These are phyloP conservation scores for Muscicapa adusta DNA, from an alignment of 2,113 vertebrate genomes.

Conservation along the genomic window DNA sequence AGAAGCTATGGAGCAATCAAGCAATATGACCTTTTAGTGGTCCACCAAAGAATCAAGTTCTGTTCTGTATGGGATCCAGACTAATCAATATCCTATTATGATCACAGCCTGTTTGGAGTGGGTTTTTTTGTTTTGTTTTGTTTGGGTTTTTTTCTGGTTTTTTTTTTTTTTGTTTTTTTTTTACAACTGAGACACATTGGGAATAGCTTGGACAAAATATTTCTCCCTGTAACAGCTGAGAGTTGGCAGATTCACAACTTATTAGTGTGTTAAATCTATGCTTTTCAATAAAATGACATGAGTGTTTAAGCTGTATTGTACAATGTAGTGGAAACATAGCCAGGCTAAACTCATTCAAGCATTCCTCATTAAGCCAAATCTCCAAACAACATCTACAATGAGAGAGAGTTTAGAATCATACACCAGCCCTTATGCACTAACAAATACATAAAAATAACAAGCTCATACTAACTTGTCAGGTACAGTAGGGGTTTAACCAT, in stretches of 20 bases:
- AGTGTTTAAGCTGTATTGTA: not conserved
- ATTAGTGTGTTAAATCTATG: not conserved
- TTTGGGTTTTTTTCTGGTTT: not conserved
- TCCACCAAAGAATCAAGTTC: conserved; percentile 82
- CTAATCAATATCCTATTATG: conserved; percentile 97
- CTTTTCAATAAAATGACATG: not conserved
- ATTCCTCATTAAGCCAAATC: not conserved
- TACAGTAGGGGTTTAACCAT: not conserved
- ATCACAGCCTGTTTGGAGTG: not conserved
- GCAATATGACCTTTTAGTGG: conserved; percentile 85
- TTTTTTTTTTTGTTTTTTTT: not conserved
- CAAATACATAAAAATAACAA: not conserved
- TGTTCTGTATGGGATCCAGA: conserved; percentile 78
- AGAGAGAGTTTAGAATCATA: not conserved
- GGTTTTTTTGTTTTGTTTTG: no score
- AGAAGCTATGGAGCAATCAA: conserved; percentile 76
- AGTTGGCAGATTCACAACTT: conserved; percentile 13
- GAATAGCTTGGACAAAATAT: not conserved
- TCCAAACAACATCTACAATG: not conserved
- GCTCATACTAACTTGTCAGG: not conserved
- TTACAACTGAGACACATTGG: conserved; percentile 13
- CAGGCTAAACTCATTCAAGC: not conserved
- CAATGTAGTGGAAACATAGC: not conserved
- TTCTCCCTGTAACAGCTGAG: not conserved
- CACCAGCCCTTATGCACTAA: not conserved